Evolutionary conservation across 1,140 invertebrate genomes (phyloP), one percentile per base, ranked within the genome.

Genomic region (Drosophila sp.): DNA sequence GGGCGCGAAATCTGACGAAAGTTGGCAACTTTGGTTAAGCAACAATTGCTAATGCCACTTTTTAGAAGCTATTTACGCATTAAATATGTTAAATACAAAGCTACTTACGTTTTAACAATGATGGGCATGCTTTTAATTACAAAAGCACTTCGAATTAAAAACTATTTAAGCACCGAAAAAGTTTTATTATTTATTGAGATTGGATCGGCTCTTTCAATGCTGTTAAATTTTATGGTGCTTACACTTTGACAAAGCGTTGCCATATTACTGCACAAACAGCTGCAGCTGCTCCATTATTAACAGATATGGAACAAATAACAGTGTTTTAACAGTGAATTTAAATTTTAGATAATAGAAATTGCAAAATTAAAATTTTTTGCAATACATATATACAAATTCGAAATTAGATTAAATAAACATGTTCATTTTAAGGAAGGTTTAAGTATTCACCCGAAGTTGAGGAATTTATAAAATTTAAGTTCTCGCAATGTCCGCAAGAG

Each of bases 71-170:
- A 40, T 56, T n/a, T 29, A 13, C 4, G 4, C n/a, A 7, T 1
- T 7, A 18, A 40, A 2, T 40, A 2, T 36, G 14, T n/a, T 34
- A 54, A 14, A 8, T 2, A 45, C 34, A 29, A n/a, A 4, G 11
- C 7, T 72, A 84, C 89, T 91, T 75, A 91, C 89, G 81, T 90
- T 80, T 89, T 90, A 0, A 91, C 69, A 29, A 91, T 9, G 43
- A 91, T 86, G 3, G 89, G 89, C 89, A 91, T 91, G 4, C 29
- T 72, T 45, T 5, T 16, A 6, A 21, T 25, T n/a, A 13, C 5
- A 14, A 6, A 14, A 25, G 6, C 0, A 16, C 7, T 4, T 25
- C 4, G 43, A 6, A 40, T 14, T 21, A 29, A 0, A 2, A 11
- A 34, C 4, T 41, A 27, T 36, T 5, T 25, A 45, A 32, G 7